Evolutionary conservation across 2,888 invertebrate species (phyloP), one percentile per base, ranked within the genome.

Genomic region (Dasysyrphus tricinctus): DNA sequence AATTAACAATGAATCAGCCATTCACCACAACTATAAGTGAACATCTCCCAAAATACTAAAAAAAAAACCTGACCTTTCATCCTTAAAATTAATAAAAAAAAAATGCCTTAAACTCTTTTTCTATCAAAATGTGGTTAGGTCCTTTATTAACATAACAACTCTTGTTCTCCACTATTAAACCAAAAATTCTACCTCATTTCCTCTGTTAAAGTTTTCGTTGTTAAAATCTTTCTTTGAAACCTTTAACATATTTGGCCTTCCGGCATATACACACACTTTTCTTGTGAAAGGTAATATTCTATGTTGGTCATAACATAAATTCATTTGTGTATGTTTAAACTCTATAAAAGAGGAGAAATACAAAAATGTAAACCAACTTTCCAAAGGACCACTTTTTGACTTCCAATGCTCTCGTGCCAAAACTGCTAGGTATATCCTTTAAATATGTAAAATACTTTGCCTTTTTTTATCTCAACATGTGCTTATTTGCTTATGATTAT

Each of bases 341-440:
- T 37, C 37, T 67, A 19, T 24, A 14, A 14, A 12, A 14, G 7
- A 19, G 7, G 3, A 14, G 11, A 39, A 34, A 29, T 32, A 34
- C 12, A 19, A 3, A 49, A 32, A 12, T 1, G 7, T 16, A 44
- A 11, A 24, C 24, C 6, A 69, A 54, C 69, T 39, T 69, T 69
- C 69, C 69, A 69, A 69, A 54, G 39, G 39, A 39, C 34, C 24
- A 39, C 39, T 54, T 69, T 67, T 67, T 51, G 65, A 14, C n/a
- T 69, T 69, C 69, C 69, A 51, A 29, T 69, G 69, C n/a, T 69
- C 69, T 39, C 39, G 69, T 54, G 29, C 39, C 54, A 49, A 34
- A 51, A 37, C n/a, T 54, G 24, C 14, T 14, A n/a, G n/a, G n/a
- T n/a, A 24, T 24, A 49, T 49, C 37, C 4, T 37, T 34, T 37